phyloP scores from a whole-genome alignment of 2,113 vertebrate genomes.

The Seriola aureovittata region DNA sequence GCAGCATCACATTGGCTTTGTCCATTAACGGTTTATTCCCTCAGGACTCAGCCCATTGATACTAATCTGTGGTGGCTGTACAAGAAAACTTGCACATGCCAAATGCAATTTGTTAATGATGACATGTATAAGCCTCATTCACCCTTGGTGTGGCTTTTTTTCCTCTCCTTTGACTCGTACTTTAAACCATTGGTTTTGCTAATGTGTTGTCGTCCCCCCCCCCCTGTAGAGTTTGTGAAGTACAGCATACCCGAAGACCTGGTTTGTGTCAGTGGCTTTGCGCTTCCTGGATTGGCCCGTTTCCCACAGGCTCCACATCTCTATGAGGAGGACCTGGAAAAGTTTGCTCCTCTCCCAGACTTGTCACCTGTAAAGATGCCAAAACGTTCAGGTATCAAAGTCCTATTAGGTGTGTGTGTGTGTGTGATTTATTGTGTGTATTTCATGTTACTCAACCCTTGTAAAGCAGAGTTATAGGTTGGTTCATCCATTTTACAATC shows the following conservation, averaged over 20 bases:
- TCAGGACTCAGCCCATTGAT: background rate
- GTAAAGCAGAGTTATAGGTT: too few species aligned
- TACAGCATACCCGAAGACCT: conserved; percentile 70
- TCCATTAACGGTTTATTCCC: background rate
- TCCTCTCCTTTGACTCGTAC: background rate
- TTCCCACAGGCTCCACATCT: conserved; percentile 28
- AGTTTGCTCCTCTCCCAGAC: conserved; percentile 34
- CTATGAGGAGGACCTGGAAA: conserved; percentile 36
- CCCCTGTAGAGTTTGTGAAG: conserved; percentile 68
- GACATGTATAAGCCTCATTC: background rate
- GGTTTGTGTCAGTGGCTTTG: conserved; percentile 60
- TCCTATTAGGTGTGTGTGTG: too few species aligned
- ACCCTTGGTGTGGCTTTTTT: background rate
- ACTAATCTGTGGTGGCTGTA: background rate
- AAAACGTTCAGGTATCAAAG: conserved; percentile 53
- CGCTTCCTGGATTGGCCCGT: conserved; percentile 66
- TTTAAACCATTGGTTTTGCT: background rate
- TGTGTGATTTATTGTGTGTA: too few species aligned
- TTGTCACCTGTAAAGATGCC: conserved; percentile 53
- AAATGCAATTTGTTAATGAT: background rate
- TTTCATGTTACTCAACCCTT: too few species aligned
- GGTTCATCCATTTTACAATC: too few species aligned
- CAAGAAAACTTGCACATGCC: background rate
- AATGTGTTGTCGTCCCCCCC: too few species aligned
- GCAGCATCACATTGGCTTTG: background rate